phyloP scores from a whole-genome alignment of 2,888 invertebrate species.

The Seladonia tumulorum region DNA sequence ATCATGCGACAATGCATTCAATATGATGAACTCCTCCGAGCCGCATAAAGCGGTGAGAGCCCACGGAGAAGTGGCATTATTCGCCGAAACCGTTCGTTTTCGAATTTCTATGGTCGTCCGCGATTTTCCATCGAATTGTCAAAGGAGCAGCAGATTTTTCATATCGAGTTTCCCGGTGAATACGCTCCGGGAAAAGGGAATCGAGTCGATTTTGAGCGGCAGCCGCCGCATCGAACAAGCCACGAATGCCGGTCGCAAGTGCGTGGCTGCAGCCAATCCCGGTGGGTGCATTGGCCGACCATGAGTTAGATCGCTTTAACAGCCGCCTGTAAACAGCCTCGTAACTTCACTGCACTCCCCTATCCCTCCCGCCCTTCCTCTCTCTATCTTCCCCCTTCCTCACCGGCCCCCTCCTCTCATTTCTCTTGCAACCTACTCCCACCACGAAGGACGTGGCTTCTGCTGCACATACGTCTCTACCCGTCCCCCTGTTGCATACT shows the following conservation, averaged over 20 bases:
- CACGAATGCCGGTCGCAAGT: conserved; percentile 57
- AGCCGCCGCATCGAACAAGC: conserved; percentile 56
- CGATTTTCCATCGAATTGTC: conserved; percentile 2
- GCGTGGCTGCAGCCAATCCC: conserved; percentile 72
- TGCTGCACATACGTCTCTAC: conserved; percentile 48
- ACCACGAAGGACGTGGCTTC: conserved; percentile 52
- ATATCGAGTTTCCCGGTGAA: not conserved
- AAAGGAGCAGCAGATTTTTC: not conserved
- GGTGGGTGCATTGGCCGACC: conserved; percentile 81
- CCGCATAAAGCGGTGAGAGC: not conserved
- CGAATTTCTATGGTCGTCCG: not conserved
- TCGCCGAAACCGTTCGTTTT: not conserved
- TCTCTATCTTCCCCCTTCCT: conserved; percentile 43
- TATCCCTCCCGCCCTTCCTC: conserved; percentile 45
- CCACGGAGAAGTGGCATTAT: not conserved
- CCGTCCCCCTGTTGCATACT: conserved; percentile 51
- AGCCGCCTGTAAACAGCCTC: conserved; percentile 81
- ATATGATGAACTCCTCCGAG: not conserved
- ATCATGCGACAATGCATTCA: not conserved
- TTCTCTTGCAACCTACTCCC: conserved; percentile 34
- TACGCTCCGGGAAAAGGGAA: not conserved
- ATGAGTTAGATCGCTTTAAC: conserved; percentile 81
- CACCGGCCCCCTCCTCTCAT: conserved; percentile 53
- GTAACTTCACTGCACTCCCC: conserved; percentile 74
- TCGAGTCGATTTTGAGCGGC: conserved; percentile 35